phyloP scores from a whole-genome alignment of 2,888 invertebrate genomes.

The Hirtodrosophila alboralis region DNA sequence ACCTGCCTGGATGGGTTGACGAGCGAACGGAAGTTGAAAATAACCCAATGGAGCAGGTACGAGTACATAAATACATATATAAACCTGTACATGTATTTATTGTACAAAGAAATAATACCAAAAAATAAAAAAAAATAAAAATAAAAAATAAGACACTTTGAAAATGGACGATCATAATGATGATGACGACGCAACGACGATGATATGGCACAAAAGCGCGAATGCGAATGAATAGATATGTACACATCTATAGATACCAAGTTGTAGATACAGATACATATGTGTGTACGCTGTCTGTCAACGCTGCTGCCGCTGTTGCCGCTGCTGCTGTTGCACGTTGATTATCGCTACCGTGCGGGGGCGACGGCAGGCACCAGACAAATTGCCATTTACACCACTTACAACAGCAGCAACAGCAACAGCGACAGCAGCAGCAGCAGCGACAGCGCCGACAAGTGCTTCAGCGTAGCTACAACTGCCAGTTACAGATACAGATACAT shows the following conservation, averaged over 20 bases:
- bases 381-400: conserved; percentile 81
- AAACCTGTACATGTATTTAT: conserved; percentile 7
- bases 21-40: conserved; percentile 61
- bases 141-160: conserved; percentile 61
- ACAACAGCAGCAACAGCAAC: conserved; percentile 51
- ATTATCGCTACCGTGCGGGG: conserved; percentile 70
- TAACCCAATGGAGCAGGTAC: conserved; percentile 67
- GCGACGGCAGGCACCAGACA: conserved; percentile 58
- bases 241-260: conserved; percentile 23
- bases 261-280: conserved; percentile 12
- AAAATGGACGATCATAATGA: conserved; percentile 72
- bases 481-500: conserved; percentile 25
- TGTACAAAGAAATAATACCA: conserved; percentile 64
- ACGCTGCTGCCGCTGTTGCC: conserved; percentile 24
- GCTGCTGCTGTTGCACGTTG: conserved; percentile 35
- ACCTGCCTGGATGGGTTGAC: conserved; percentile 36
- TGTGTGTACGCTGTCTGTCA: conserved; percentile 57
- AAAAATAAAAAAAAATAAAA: no score
- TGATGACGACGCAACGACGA: conserved; percentile 68
- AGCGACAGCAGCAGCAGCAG: conserved; percentile 23
- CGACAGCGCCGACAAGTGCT: conserved; percentile 40
- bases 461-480: conserved; percentile 25
- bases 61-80: conserved; percentile 3
- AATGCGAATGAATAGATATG: conserved; percentile 62
- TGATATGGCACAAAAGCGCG: conserved; percentile 77